Evolutionary conservation across 2,113 vertebrate species (phyloP).

Genomic region (Crypturellus undulatus): DNA sequence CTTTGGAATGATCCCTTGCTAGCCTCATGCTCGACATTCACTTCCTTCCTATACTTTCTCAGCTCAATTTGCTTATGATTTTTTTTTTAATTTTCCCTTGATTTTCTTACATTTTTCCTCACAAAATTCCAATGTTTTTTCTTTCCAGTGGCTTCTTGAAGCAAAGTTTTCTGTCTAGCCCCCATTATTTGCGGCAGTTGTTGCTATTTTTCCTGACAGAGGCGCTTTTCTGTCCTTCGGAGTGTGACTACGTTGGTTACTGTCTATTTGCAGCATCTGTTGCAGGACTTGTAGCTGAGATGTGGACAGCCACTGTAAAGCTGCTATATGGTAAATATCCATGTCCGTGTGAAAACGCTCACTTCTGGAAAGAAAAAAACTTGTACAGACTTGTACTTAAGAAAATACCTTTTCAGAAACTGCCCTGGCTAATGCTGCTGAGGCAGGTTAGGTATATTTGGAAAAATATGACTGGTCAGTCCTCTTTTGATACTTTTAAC

Average conservation of each 20-base stretch:
- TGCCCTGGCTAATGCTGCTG: neutral
- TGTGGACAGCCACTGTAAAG: neutral
- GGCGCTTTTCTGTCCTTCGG: neutral
- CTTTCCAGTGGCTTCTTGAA: neutral
- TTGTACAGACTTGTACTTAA: neutral
- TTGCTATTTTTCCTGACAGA: neutral
- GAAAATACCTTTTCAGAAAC: neutral
- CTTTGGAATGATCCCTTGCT: accelerated
- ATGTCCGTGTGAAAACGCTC: neutral
- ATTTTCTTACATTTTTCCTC: neutral
- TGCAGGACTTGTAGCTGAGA: neutral
- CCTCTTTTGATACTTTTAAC: neutral
- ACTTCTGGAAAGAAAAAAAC: neutral
- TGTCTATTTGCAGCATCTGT: neutral
- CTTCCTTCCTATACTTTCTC: accelerated
- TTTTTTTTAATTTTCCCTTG: neutral
- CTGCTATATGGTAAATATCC: accelerated
- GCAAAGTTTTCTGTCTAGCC: neutral
- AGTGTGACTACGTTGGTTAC: neutral
- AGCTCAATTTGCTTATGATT: neutral
- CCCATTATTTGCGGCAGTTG: accelerated
- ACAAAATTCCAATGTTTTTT: neutral
- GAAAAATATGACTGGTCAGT: accelerated
- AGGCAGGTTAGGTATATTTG: neutral
- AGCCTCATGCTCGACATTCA: neutral